A percentile compares a stretch with the other conserved stretches of the same genome.
Conservation (phyloP, 2,797 vertebrate species). For the Pipistrellus kuhlii region DNA sequence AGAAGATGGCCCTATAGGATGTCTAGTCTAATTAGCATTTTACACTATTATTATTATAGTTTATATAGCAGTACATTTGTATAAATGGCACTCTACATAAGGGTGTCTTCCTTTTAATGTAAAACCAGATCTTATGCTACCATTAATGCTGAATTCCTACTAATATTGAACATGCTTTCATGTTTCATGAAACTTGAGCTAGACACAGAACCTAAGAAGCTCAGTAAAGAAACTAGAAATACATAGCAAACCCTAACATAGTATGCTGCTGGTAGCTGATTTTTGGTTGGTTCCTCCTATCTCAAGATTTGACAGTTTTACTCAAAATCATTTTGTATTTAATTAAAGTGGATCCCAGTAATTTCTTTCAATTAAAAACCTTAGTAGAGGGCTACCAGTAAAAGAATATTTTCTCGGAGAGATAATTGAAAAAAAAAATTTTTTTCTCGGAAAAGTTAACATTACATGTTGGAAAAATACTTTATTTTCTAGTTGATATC, state of each 20-base stretch:
- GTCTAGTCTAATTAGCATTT: no score
- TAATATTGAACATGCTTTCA: background rate
- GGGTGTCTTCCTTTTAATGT: background rate
- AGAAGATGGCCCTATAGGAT: no score
- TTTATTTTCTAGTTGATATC: slow-evolving; percentile 54
- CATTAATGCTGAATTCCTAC: background rate
- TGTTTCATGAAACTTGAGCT: background rate
- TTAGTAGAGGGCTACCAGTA: background rate
- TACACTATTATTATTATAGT: background rate
- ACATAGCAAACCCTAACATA: background rate
- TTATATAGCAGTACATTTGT: background rate
- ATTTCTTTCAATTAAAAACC: slow-evolving; percentile 36
- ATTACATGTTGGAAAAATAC: background rate
- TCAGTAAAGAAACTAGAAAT: slow-evolving; percentile 26
- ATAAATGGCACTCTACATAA: no score
- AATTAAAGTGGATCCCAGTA: background rate
- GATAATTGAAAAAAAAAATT: no score
- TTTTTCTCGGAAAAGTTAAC: background rate
- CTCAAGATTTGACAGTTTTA: slow-evolving; percentile 29
- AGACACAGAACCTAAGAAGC: background rate
- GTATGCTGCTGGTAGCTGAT: background rate
- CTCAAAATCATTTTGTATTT: background rate
- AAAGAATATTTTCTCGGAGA: background rate
- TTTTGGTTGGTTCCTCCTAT: background rate
- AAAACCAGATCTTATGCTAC: background rate